Percentiles rank a stretch among this genome's conserved stretches.
phyloP scores from a whole-genome alignment of 1,140 invertebrate species.

The Aphaenogaster rudis region DNA sequence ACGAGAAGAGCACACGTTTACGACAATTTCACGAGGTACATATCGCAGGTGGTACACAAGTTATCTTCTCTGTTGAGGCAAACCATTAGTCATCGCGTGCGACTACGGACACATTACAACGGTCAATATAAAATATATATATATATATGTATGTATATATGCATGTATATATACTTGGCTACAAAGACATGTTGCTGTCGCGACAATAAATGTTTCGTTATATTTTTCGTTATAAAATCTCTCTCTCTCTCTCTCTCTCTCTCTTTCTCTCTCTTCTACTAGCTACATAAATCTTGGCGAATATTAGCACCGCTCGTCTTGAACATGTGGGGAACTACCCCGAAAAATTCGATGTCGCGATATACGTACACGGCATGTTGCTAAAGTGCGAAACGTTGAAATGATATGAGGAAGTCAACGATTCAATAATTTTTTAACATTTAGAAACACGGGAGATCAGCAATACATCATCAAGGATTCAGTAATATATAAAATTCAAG shows the following conservation, averaged over 20 bases:
- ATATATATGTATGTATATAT: constrained; percentile 58
- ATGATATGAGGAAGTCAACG: background rate
- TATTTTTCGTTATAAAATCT: constrained; percentile 78
- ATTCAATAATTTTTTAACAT: background rate
- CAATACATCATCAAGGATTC: background rate
- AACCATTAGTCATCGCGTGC: constrained; percentile 47
- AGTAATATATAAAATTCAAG: background rate
- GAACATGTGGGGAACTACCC: constrained; percentile 67
- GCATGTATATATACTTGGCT: constrained; percentile 62
- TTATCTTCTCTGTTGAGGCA: constrained; percentile 43
- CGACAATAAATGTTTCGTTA: constrained; percentile 75
- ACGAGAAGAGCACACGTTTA: constrained; percentile 74
- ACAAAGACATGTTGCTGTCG: constrained; percentile 75
- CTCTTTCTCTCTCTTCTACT: constrained; percentile 56
- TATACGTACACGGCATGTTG: constrained; percentile 52
- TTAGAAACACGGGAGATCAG: background rate
- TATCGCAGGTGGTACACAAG: constrained; percentile 65
- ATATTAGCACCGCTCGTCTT: constrained; percentile 76
- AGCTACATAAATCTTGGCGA: constrained; percentile 73
- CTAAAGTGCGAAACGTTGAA: constrained; percentile 35
- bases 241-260: background rate
- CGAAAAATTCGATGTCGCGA: constrained; percentile 71
- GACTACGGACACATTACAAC: constrained; percentile 59
- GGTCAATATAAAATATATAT: constrained; percentile 77
- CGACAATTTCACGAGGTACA: constrained; percentile 75